These are phyloP conservation scores for Eptesicus fuscus DNA, from an alignment of 2,113 vertebrate species.

Conservation along the genomic window DNA sequence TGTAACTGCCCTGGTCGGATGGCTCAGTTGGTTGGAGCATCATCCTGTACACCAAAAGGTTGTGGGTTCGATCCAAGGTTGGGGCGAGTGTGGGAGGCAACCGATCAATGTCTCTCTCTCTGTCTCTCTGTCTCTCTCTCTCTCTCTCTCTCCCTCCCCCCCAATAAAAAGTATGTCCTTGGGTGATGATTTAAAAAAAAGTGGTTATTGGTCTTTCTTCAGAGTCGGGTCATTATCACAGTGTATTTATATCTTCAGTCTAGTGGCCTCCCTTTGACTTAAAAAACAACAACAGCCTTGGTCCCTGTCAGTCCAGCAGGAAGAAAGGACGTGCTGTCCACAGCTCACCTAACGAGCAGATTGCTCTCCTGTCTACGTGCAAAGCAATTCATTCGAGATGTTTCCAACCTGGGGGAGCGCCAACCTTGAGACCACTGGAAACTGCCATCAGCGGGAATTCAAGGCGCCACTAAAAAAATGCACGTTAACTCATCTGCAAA, in stretches of 20 bases:
- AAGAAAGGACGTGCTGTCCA: not conserved
- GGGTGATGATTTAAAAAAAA: too few species aligned
- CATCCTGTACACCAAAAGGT: not conserved
- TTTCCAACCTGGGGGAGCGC: not conserved
- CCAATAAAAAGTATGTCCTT: too few species aligned
- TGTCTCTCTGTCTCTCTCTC: too few species aligned
- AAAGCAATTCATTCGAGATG: not conserved
- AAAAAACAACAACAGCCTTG: not conserved
- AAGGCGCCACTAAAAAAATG: not conserved
- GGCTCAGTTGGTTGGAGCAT: not conserved
- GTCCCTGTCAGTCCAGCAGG: not conserved
- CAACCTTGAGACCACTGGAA: not conserved
- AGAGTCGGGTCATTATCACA: not conserved
- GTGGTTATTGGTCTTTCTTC: not conserved
- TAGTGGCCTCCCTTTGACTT: not conserved
- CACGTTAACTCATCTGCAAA: conserved; percentile 46
- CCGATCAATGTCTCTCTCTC: not conserved
- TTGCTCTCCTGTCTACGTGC: not conserved
- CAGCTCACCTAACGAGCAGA: not conserved
- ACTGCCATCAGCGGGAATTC: not conserved
- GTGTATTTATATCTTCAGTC: not conserved
- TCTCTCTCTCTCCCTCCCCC: too few species aligned
- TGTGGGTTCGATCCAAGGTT: too few species aligned
- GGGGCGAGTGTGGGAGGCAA: not conserved
- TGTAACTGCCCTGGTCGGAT: not conserved